These are phyloP conservation scores for Gallirallus australis DNA, from an alignment of 2,797 vertebrate genomes.

Conservation along the genomic window DNA sequence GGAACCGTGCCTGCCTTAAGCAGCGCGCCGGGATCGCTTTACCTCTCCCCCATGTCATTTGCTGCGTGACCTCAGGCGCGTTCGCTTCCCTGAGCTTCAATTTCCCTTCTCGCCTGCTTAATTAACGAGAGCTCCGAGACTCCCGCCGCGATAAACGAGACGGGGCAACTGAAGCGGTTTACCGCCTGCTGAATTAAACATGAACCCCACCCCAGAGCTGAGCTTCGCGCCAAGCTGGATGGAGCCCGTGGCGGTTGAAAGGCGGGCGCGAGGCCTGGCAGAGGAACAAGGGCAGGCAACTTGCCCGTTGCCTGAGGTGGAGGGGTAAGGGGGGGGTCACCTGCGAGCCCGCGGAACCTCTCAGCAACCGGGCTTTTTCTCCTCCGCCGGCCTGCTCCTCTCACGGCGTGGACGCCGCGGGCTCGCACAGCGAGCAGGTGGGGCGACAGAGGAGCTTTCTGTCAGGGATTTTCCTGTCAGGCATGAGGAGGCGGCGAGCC, in stretches of 20 bases:
- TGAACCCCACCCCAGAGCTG: neutral
- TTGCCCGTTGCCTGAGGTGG: neutral
- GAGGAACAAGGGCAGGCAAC: neutral
- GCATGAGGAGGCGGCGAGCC: neutral
- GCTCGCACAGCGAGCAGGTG: neutral
- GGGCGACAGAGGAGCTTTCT: neutral
- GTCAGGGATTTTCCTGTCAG: neutral
- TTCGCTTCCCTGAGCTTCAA: neutral
- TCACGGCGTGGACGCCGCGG: rapidly evolving
- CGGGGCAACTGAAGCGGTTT: neutral
- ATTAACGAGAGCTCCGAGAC: neutral
- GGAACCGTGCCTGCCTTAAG: too few relatives aligned
- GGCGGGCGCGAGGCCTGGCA: too few relatives aligned
- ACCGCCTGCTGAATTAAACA: neutral
- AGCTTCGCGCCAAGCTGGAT: neutral
- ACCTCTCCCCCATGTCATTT: too few relatives aligned
- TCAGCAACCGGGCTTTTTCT: too few relatives aligned
- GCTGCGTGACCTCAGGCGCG: neutral
- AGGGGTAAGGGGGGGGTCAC: neutral
- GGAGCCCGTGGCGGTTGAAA: neutral
- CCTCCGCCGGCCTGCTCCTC: neutral
- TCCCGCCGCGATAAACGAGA: neutral
- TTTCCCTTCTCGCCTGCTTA: neutral
- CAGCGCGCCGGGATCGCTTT: too few relatives aligned
- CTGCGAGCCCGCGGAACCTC: neutral